These are phyloP conservation scores for Orthonevra nobilis DNA, from an alignment of 2,888 invertebrate species.

Conservation along the genomic window DNA sequence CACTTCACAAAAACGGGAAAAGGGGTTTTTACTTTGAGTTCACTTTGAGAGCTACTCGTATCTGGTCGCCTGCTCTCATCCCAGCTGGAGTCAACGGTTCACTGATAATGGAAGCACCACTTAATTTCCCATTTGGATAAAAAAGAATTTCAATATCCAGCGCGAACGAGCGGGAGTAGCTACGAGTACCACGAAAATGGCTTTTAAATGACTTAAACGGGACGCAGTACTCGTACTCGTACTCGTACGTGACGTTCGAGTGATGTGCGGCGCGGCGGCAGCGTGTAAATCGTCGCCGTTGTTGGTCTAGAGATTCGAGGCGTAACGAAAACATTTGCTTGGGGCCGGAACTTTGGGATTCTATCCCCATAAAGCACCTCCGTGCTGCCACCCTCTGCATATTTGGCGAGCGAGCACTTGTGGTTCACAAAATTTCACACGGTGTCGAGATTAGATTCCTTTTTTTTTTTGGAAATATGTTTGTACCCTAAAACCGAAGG, in stretches of 20 bases:
- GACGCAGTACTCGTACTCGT: no score
- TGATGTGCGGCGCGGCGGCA: conserved; percentile 33
- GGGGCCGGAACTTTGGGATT: background rate
- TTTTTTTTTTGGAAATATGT: conserved; percentile 24
- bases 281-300: conserved; percentile 37
- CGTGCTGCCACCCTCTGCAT: background rate
- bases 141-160: conserved; percentile 65
- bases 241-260: conserved; percentile 65
- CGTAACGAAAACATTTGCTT: conserved; percentile 63
- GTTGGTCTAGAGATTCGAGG: conserved; percentile 11
- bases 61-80: conserved; percentile 31
- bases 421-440: conserved; percentile 53
- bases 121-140: conserved; percentile 70
- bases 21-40: conserved; percentile 33
- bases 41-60: conserved; percentile 40
- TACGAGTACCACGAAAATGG: conserved; percentile 50
- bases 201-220: conserved; percentile 66
- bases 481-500: conserved; percentile 15
- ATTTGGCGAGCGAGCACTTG: background rate
- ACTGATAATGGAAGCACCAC: conserved; percentile 69
- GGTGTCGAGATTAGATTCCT: conserved; percentile 37
- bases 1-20: conserved; percentile 53
- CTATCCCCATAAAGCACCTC: background rate
- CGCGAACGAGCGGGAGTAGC: conserved; percentile 51
- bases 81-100: conserved; percentile 49